These are phyloP conservation scores for Drosophila littoralis DNA, from an alignment of 1,140 invertebrate species.

Conservation along the genomic window DNA sequence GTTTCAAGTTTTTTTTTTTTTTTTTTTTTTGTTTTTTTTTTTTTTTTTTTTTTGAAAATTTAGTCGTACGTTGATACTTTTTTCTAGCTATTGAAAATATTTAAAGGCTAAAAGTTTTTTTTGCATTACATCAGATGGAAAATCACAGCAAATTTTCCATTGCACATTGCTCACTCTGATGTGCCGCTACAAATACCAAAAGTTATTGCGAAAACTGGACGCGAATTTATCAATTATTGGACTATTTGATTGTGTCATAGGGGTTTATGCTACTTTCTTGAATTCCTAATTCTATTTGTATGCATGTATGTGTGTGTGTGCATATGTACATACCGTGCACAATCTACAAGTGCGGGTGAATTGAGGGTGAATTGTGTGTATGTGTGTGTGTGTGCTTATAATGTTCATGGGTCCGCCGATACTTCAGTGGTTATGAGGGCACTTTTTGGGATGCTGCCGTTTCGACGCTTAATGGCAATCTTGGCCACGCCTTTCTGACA, in stretches of 20 bases:
- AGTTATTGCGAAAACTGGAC: slow-evolving; percentile 15
- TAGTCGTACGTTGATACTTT: background rate
- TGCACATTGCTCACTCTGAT: slow-evolving; percentile 5
- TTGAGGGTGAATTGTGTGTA: background rate
- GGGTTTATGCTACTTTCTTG: slow-evolving; percentile 4
- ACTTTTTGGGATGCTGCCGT: slow-evolving; percentile 35
- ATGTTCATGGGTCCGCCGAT: slow-evolving; percentile 1
- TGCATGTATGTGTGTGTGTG: background rate
- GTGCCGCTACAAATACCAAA: slow-evolving; percentile 16
- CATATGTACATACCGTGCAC: slow-evolving; percentile 1
- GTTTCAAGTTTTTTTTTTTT: slow-evolving; percentile 14
- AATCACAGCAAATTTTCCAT: slow-evolving; percentile 14
- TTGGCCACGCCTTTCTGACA: slow-evolving; percentile 80
- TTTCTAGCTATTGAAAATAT: slow-evolving; percentile 4
- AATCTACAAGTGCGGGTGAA: background rate
- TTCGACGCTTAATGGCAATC: slow-evolving; percentile 75
- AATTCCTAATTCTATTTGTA: slow-evolving; percentile 11
- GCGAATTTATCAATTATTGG: slow-evolving; percentile 25
- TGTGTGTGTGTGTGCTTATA: slow-evolving; percentile 5
- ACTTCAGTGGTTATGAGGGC: slow-evolving; percentile 10
- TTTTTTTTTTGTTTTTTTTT: background rate
- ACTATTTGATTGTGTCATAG: background rate
- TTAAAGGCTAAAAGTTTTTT: slow-evolving; percentile 1
- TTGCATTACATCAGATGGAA: slow-evolving; percentile 8
- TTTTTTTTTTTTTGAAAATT: slow-evolving; percentile 10